Evolutionary conservation across 2,888 invertebrate genomes (phyloP).

Genomic region (Dasysyrphus tricinctus): DNA sequence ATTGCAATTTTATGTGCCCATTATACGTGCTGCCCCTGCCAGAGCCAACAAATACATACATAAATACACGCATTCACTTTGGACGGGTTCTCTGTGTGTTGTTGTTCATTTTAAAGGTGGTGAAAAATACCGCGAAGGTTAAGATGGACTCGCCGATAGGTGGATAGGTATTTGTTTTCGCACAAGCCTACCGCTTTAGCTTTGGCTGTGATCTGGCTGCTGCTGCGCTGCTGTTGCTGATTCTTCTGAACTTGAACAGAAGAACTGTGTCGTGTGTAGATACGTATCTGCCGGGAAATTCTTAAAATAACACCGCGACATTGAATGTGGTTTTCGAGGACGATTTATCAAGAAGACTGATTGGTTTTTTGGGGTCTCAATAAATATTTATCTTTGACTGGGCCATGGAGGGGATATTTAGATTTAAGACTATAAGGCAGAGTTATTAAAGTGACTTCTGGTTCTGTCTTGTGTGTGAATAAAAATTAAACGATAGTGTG

Average conservation of each 20-base stretch:
- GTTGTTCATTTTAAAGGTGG: conserved; percentile 53
- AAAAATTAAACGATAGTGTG: too few species aligned
- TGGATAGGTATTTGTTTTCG: conserved; percentile 72
- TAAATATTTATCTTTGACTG: conserved; percentile 29
- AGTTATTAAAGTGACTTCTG: conserved; percentile 1
- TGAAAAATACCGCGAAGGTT: conserved; percentile 74
- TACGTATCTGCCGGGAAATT: conserved; percentile 67
- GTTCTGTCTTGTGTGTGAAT: too few species aligned
- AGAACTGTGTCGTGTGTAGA: conserved; percentile 60
- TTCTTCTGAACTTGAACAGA: conserved; percentile 13
- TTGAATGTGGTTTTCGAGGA: conserved; percentile 41
- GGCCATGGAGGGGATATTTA: not conserved
- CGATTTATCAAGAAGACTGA: conserved; percentile 55
- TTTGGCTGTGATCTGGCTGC: conserved; percentile 37
- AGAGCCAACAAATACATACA: conserved; percentile 30
- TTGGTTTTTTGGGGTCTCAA: conserved; percentile 45
- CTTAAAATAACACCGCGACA: conserved; percentile 63
- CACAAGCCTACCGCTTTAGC: conserved; percentile 30
- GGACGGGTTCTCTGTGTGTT: not conserved
- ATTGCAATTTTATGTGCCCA: conserved; percentile 76
- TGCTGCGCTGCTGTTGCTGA: conserved; percentile 7
- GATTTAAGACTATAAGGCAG: not conserved
- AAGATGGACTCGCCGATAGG: conserved; percentile 70
- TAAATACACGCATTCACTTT: not conserved
- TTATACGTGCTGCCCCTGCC: conserved; percentile 52